phyloP scores from a whole-genome alignment of 1,140 invertebrate species.

The Drosophila simulans region DNA sequence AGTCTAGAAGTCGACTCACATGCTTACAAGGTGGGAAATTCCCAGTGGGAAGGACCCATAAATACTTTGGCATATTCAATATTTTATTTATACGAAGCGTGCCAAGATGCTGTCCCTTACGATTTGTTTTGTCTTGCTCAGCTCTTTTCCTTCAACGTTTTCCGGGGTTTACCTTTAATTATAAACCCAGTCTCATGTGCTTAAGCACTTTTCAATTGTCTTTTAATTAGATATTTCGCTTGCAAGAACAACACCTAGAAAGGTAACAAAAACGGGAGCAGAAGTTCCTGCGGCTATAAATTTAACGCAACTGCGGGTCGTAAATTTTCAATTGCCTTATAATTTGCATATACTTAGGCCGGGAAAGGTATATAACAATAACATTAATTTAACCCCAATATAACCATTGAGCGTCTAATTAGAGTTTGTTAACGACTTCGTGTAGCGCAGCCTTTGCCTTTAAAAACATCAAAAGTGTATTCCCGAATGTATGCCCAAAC shows the following conservation, averaged over 20 bases:
- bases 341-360: constrained; percentile 73
- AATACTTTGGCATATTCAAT: constrained; percentile 69
- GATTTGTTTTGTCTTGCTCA: neutral
- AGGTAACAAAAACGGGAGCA: constrained; percentile 4
- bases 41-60: constrained; percentile 35
- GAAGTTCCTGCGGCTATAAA: constrained; percentile 57
- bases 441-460: constrained; percentile 55
- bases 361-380: constrained; percentile 42
- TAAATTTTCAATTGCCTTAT: constrained; percentile 81
- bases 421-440: constrained; percentile 72
- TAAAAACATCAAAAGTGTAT: neutral
- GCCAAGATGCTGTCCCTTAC: constrained; percentile 41
- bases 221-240: constrained; percentile 33
- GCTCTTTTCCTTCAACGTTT: constrained; percentile 22
- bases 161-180: constrained; percentile 19
- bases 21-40: neutral
- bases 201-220: constrained; percentile 70
- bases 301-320: constrained; percentile 65
- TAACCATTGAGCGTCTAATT: constrained; percentile 56
- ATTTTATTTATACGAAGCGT: constrained; percentile 68
- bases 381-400: constrained; percentile 25
- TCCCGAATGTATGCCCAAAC: no score
- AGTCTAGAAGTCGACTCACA: constrained; percentile 1
- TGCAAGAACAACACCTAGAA: constrained; percentile 5
- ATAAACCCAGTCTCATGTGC: constrained; percentile 64